Conservation (phyloP, 2,113 vertebrate species). For the Mastomys natalensis region DNA sequence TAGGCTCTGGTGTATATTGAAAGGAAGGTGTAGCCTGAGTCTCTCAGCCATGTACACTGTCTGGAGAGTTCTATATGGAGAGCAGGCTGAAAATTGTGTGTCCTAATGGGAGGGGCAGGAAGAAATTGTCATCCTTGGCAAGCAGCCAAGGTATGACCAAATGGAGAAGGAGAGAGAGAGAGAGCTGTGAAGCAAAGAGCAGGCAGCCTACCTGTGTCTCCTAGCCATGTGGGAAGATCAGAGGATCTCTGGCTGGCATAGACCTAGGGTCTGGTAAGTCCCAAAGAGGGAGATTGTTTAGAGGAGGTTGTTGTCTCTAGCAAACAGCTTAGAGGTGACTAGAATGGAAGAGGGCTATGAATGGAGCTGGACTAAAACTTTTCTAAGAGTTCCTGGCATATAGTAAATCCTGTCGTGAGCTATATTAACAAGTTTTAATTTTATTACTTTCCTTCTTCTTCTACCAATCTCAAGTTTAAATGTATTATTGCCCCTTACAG, state of each 20-base stretch:
- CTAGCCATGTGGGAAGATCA: background rate
- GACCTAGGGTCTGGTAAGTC: background rate
- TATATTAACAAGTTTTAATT: background rate
- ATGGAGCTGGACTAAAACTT: background rate
- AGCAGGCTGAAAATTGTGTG: background rate
- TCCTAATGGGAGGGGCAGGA: no score
- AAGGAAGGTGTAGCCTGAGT: background rate
- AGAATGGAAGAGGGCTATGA: background rate
- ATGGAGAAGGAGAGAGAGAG: no score
- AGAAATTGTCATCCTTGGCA: background rate
- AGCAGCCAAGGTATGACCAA: background rate
- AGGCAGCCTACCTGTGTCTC: background rate
- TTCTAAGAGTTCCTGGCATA: background rate
- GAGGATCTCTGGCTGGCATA: background rate
- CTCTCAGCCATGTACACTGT: background rate
- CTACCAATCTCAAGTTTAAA: background rate
- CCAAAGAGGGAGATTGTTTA: background rate
- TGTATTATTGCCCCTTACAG: background rate
- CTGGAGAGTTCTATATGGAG: background rate
- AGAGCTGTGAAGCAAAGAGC: background rate
- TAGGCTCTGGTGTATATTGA: background rate
- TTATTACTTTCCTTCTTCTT: background rate
- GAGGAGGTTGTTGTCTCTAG: background rate
- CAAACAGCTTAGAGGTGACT: background rate
- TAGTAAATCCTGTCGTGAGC: background rate